Percentiles rank a stretch among this genome's conserved stretches.
phyloP scores from a whole-genome alignment of 2,797 vertebrate genomes.

The Falco rusticolus region DNA sequence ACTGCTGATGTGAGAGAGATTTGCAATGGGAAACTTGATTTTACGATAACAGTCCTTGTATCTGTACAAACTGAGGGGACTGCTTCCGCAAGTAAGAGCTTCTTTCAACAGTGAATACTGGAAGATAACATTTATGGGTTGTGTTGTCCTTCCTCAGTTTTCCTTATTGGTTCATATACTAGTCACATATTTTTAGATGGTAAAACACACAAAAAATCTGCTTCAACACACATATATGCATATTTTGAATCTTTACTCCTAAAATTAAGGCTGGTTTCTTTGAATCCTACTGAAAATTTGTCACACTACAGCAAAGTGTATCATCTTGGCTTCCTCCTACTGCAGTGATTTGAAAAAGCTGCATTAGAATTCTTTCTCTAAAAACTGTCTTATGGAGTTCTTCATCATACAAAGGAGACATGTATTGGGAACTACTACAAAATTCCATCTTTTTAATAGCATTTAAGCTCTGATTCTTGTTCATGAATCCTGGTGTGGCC shows the following conservation, averaged over 20 bases:
- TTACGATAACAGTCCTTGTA: background rate
- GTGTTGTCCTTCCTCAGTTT: background rate
- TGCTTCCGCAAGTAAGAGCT: background rate
- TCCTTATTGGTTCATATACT: background rate
- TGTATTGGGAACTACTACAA: background rate
- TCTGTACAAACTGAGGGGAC: background rate
- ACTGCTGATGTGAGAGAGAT: background rate
- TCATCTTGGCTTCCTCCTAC: background rate
- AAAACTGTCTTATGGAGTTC: background rate
- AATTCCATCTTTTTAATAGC: background rate
- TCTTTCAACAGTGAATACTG: background rate
- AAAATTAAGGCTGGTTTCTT: background rate
- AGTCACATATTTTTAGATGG: background rate
- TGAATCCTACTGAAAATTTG: background rate
- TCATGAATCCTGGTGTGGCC: background rate
- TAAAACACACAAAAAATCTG: background rate
- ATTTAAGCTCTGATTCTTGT: background rate
- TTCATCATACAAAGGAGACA: background rate
- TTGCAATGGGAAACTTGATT: background rate
- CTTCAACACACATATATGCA: background rate
- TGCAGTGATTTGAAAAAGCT: background rate
- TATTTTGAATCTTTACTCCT: background rate
- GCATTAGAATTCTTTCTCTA: background rate
- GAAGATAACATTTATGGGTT: background rate
- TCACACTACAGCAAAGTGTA: background rate